Evolutionary conservation across 2,113 vertebrate species (phyloP).

Genomic region (Ellobius talpinus): DNA sequence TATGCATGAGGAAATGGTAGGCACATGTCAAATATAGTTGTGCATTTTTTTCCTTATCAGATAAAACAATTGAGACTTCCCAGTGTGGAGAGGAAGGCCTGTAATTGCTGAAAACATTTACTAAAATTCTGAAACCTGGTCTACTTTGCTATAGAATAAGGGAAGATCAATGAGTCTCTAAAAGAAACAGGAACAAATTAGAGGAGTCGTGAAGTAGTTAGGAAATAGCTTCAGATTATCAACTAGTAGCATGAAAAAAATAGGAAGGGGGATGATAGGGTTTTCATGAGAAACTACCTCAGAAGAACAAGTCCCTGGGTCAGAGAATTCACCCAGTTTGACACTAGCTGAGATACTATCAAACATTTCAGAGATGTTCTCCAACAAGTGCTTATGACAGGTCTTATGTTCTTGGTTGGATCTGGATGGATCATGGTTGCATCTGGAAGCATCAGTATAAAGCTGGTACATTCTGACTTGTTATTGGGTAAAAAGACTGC

Average conservation of each 20-base stretch:
- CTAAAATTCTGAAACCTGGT: not conserved
- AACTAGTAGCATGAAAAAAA: not conserved
- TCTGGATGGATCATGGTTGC: not conserved
- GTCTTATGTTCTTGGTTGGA: not conserved
- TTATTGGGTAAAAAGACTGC: not conserved
- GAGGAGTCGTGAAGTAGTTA: not conserved
- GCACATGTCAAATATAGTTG: not conserved
- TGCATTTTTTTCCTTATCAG: not conserved
- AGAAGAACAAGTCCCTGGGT: not conserved
- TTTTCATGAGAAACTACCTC: not conserved
- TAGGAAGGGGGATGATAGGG: not conserved
- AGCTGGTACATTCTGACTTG: rapidly evolving
- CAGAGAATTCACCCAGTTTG: not conserved
- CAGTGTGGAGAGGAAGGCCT: not conserved
- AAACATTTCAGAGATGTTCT: not conserved
- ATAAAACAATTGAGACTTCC: not conserved
- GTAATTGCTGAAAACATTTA: not conserved
- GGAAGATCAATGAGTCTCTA: not conserved
- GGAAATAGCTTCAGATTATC: not conserved
- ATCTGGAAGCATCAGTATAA: not conserved
- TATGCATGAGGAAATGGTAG: not conserved
- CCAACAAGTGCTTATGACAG: not conserved
- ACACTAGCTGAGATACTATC: not conserved
- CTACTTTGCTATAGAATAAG: not conserved
- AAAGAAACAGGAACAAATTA: not conserved